Conservation (phyloP, 2,113 vertebrate genomes). For the Forbesichthys papilliferus region DNA sequence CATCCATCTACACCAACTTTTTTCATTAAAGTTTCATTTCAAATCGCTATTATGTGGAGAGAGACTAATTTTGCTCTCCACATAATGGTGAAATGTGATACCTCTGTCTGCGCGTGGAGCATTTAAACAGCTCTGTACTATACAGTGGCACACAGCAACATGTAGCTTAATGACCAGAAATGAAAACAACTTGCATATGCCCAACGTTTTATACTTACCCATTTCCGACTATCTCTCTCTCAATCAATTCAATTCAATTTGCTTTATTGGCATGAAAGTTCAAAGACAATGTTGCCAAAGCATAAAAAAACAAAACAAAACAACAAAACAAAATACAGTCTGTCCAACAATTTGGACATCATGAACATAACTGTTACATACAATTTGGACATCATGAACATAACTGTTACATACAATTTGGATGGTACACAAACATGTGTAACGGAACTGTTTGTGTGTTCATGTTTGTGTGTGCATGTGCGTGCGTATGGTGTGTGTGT, state of each 20-base stretch:
- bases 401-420: too few relatives aligned
- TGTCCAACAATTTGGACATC: too few relatives aligned
- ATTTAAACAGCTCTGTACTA: constrained; percentile 7
- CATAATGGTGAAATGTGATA: background rate
- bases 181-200: constrained; percentile 19
- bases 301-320: too few relatives aligned
- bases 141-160: constrained; percentile 16
- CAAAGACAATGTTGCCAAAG: too few relatives aligned
- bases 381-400: too few relatives aligned
- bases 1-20: constrained; percentile 9
- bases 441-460: background rate
- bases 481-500: too few relatives aligned
- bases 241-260: background rate
- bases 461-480: too few relatives aligned
- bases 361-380: too few relatives aligned
- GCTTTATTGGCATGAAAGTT: too few relatives aligned
- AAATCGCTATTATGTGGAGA: constrained; percentile 33
- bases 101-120: constrained; percentile 10
- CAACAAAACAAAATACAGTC: too few relatives aligned
- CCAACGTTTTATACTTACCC: constrained; percentile 9
- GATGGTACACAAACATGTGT: too few relatives aligned
- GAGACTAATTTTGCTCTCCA: constrained; percentile 25
- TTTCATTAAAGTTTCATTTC: constrained; percentile 38
- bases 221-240: background rate
- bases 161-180: constrained; percentile 8